phyloP scores from a whole-genome alignment of 2,888 invertebrate species.

The Carterocephalus palaemon region DNA sequence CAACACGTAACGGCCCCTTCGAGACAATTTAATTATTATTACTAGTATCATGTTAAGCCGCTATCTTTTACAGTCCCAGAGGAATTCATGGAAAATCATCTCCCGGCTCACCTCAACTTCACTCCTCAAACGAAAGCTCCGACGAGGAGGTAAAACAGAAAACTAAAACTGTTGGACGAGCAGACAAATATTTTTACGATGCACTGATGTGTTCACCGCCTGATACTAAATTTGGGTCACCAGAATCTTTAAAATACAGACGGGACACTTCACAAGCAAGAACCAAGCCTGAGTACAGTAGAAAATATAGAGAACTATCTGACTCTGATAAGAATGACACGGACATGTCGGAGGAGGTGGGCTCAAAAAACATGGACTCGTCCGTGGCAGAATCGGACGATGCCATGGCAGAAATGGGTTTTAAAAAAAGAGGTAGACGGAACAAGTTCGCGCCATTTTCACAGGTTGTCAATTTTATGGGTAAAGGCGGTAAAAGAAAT shows the following conservation, averaged over 20 bases:
- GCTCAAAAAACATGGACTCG: constrained; percentile 57
- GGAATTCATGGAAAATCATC: constrained; percentile 44
- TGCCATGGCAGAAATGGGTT: constrained; percentile 48
- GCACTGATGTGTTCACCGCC: constrained; percentile 61
- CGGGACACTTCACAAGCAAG: constrained; percentile 39
- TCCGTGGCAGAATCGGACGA: constrained; percentile 58
- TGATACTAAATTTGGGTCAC: constrained; percentile 41
- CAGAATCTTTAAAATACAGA: constrained; percentile 42
- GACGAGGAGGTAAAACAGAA: constrained; percentile 51
- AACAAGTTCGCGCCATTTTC: constrained; percentile 60
- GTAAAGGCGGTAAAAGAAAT: constrained; percentile 55
- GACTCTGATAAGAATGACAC: constrained; percentile 60
- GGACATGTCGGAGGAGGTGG: constrained; percentile 55
- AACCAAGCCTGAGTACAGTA: constrained; percentile 45
- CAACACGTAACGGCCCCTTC: too few relatives aligned
- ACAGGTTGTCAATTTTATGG: constrained; percentile 70
- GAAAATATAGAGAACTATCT: constrained; percentile 47
- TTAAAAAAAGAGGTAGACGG: constrained; percentile 54
- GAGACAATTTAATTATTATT: too few relatives aligned
- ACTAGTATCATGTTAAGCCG: background rate
- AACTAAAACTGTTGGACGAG: constrained; percentile 48
- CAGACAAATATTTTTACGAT: constrained; percentile 64
- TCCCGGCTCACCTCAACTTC: constrained; percentile 46
- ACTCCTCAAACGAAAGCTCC: constrained; percentile 60
- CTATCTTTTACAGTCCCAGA: constrained; percentile 40